Base-by-base conservation (phyloP, 2,888 invertebrate genomes). In the Machimus rusticus region DNA sequence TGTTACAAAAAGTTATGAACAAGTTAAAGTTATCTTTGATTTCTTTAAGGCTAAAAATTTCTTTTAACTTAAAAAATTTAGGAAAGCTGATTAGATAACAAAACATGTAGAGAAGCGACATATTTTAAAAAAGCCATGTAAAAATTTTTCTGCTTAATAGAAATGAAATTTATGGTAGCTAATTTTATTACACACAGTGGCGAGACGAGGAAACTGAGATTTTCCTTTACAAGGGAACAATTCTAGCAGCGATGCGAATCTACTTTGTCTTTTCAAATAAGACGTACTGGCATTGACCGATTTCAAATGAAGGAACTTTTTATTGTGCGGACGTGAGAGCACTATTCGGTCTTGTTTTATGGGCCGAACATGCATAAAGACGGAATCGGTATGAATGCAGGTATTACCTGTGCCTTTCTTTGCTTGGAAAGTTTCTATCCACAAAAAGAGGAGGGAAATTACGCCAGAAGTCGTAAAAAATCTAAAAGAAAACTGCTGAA, bases 331-430 rank as follows among this genome's bases (percentile, higher is more conserved):
- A 88, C 88, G 88, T 88, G 88, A 88, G 87, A 87, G 87, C 78
- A 86, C 88, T 88, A 88, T 76, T 88, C 87, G 88, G 88, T 82
- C 66, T 87, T 86, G 87, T 87, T 88, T 88, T 87, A 88, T 87
- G 86, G 84, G 77, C 66, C 77, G 66, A 77, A 77, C 85, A 87
- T 87, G 88, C 88, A 87, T 81, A 87, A 88, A 81, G 76, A 77
- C 79, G 12, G 51, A 23, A 79, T 79, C 46, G 46, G 46, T n/a
- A 46, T 76, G 79, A 46, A 79, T 79, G 79, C 79, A 79, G 79
- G 79, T 46, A 46, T 14, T 79, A 79, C 79, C 79, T 79, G 79
- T 79, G 46, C 79, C 46, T n/a, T 46, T 46, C 46, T 79, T 79
- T 46, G 31, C 43, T 79, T 79, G 9, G 23, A 8, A 39, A 79